Base-by-base conservation (phyloP, 2,888 invertebrate species). In the Lasioglossum oenotherae region DNA sequence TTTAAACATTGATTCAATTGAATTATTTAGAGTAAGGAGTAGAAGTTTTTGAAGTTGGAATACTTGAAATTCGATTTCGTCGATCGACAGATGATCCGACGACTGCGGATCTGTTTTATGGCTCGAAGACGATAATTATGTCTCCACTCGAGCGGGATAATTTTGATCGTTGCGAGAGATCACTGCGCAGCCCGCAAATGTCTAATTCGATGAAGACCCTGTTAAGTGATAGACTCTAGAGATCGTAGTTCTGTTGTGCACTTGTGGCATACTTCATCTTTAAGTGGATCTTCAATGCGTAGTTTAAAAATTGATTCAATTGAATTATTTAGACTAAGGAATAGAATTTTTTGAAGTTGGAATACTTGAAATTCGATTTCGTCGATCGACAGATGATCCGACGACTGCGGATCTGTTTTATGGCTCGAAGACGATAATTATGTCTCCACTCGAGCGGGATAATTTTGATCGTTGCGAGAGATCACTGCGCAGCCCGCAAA, bases 111-210 rank as follows among this genome's bases (percentile, higher is more conserved):
- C 23, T 19, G 60, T 83, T 81, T 53, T 60, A 72, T 72, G 71
- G 44, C 38, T 60, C 46, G 44, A 41, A 12, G 49, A 60, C 19
- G 23, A 72, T 74, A 69, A 82, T 31, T 60, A 27, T 23, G 46
- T 38, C 19, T 60, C 73, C 35, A 53, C 53, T 19, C 35, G 10
- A 16, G 67, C 69, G 16, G 53, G 44, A 82, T 44, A 46, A 27
- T 80, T 76, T 41, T 35, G 57, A 76, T 81, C 76, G 82, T 64
- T 72, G 41, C 8, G 19, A 64, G 14, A 64, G 72, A 41, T 76
- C 60, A 49, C 72, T 75, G 31, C n/a, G 16, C 31, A 31, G 64
- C 64, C 6, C 41, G 71, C 16, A 64, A 64, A 64, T 64, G 6
- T 2, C 35, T 69, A 69, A 8, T 23, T 8, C 53, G 19, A 6